Conservation (phyloP, 2,888 invertebrate genomes). For the Agriopis aurantiaria region DNA sequence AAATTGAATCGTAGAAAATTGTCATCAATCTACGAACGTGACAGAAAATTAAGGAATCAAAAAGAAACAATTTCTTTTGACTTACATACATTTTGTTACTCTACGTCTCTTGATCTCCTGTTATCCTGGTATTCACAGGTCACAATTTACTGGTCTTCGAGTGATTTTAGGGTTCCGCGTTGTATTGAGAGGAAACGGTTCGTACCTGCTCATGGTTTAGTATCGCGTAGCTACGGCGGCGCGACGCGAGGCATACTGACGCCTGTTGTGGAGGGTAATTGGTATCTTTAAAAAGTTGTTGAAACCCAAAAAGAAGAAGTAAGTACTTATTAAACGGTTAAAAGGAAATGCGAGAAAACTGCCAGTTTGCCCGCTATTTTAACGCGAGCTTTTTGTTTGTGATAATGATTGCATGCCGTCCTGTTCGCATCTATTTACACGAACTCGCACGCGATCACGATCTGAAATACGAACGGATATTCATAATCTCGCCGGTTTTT, state of each 20-base stretch:
- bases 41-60: slow-evolving; percentile 6
- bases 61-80: neutral
- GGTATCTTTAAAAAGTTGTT: slow-evolving; percentile 61
- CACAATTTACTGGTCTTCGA: slow-evolving; percentile 9
- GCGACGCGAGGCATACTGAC: slow-evolving; percentile 63
- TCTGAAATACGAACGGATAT: too few species aligned
- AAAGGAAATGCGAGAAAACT: neutral
- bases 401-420: too few species aligned
- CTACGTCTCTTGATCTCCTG: slow-evolving; percentile 9
- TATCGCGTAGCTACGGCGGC: slow-evolving; percentile 54
- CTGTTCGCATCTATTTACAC: too few species aligned
- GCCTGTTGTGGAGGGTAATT: slow-evolving; percentile 65
- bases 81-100: slow-evolving; percentile 21
- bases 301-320: neutral
- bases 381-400: too few species aligned
- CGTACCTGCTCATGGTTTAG: slow-evolving; percentile 67
- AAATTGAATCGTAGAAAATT: neutral
- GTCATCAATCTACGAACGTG: slow-evolving; percentile 2
- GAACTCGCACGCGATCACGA: too few species aligned
- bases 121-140: slow-evolving; percentile 10
- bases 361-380: neutral
- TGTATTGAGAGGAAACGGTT: slow-evolving; percentile 29
- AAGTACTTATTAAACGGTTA: neutral
- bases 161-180: slow-evolving; percentile 16
- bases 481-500: too few species aligned